Percentiles rank a stretch among this genome's conserved stretches.
phyloP scores from a whole-genome alignment of 2,113 vertebrate genomes.

The Casuarius casuarius region DNA sequence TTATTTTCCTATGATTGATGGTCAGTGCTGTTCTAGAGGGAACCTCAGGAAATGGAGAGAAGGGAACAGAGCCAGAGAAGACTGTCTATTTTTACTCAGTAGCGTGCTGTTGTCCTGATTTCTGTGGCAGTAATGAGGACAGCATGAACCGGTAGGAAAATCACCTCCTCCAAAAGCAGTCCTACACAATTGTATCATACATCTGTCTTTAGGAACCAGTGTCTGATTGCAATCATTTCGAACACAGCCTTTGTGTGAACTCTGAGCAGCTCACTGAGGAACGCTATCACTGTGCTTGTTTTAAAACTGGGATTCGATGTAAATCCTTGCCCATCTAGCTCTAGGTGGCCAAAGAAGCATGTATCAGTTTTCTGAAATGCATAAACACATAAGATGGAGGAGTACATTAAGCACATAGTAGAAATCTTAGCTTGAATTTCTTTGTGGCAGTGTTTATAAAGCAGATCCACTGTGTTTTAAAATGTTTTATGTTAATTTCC shows the following conservation, averaged over 20 bases:
- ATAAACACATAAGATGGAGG: not conserved
- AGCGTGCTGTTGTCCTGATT: conserved; percentile 78
- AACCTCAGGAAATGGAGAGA: not conserved
- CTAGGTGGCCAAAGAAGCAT: not conserved
- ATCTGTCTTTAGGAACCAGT: conserved; percentile 48
- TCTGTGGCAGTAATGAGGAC: conserved; percentile 78
- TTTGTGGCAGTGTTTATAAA: not conserved
- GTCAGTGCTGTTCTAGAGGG: conserved; percentile 8
- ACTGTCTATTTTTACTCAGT: conserved; percentile 80
- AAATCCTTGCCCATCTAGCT: not conserved
- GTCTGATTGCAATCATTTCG: conserved; percentile 6
- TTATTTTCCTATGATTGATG: not conserved
- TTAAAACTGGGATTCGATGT: not conserved
- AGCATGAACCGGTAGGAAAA: conserved; percentile 59
- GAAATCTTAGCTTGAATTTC: not conserved
- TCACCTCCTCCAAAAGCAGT: conserved; percentile 67
- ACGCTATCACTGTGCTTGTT: not conserved
- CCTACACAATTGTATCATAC: conserved; percentile 67
- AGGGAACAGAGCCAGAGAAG: conserved; percentile 55
- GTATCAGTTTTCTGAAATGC: not conserved
- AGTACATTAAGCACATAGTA: not conserved
- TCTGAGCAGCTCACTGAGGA: not conserved
- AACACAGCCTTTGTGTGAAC: not conserved
- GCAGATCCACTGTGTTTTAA: not conserved
- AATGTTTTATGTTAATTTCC: not conserved